These are phyloP conservation scores for Gymnoscopelus braueri DNA, from an alignment of 2,797 vertebrate species.

Conservation along the genomic window DNA sequence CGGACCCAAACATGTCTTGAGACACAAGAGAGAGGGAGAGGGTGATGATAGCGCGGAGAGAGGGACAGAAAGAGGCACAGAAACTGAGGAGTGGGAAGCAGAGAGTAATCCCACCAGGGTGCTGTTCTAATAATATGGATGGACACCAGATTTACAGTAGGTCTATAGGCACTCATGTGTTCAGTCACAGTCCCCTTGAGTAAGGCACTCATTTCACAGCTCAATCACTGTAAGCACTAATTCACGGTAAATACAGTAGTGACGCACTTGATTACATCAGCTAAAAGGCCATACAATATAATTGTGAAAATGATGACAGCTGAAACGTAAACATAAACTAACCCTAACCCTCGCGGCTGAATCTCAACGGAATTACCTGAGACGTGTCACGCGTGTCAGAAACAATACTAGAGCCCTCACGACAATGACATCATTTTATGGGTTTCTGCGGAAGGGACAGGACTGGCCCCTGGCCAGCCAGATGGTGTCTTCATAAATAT, in stretches of 20 bases:
- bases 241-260: too few species aligned
- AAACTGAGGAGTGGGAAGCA: background rate
- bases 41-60: background rate
- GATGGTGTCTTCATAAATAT: slow-evolving; percentile 45
- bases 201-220: too few species aligned
- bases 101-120: background rate
- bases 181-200: too few species aligned
- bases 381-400: background rate
- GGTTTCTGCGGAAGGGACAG: slow-evolving; percentile 11
- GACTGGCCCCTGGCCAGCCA: slow-evolving; percentile 2
- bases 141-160: too few species aligned
- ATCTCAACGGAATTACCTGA: background rate
- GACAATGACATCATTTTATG: slow-evolving; percentile 16
- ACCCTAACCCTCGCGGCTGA: background rate
- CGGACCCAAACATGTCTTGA: slow-evolving; percentile 5
- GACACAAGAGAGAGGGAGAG: background rate
- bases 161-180: too few species aligned
- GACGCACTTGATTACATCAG: too few species aligned
- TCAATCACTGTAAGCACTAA: too few species aligned
- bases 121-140: background rate
- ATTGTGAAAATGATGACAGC: too few species aligned
- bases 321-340: too few species aligned
- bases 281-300: too few species aligned
- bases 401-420: background rate
- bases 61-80: background rate